A percentile compares a stretch with the other conserved stretches of the same genome.
phyloP scores from a whole-genome alignment of 2,113 vertebrate species.

The Alligator sinensis region DNA sequence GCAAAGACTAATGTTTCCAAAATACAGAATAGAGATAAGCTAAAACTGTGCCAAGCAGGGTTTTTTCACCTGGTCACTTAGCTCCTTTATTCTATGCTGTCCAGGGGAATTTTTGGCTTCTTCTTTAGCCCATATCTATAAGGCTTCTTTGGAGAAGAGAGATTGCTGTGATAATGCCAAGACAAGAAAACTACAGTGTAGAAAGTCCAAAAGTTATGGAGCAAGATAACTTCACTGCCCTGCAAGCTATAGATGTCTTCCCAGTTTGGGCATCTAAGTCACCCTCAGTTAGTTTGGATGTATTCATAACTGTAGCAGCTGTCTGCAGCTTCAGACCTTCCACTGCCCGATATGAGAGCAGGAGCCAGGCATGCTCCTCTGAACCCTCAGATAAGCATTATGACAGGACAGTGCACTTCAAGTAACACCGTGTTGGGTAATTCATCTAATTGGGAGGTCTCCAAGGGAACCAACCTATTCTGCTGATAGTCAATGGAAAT shows the following conservation, averaged over 20 bases:
- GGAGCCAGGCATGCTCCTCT: too few relatives aligned
- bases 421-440: background rate
- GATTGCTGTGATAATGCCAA: background rate
- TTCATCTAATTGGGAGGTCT: background rate
- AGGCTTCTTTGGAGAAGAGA: background rate
- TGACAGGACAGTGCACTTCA: background rate
- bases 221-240: background rate
- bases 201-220: background rate
- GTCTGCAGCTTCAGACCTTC: background rate
- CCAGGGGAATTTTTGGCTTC: background rate
- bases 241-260: conserved; percentile 35
- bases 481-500: background rate
- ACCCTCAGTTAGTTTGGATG: conserved; percentile 48
- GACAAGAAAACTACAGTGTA: background rate
- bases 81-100: background rate
- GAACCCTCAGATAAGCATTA: background rate
- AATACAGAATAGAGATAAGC: background rate
- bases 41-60: background rate
- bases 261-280: conserved; percentile 18
- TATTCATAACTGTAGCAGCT: conserved; percentile 29
- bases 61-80: background rate
- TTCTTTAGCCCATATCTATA: background rate
- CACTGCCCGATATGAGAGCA: too few relatives aligned
- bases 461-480: background rate
- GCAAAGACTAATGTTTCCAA: background rate